Evolutionary conservation across 2,113 vertebrate genomes (phyloP).

Genomic region (Alethe diademata): DNA sequence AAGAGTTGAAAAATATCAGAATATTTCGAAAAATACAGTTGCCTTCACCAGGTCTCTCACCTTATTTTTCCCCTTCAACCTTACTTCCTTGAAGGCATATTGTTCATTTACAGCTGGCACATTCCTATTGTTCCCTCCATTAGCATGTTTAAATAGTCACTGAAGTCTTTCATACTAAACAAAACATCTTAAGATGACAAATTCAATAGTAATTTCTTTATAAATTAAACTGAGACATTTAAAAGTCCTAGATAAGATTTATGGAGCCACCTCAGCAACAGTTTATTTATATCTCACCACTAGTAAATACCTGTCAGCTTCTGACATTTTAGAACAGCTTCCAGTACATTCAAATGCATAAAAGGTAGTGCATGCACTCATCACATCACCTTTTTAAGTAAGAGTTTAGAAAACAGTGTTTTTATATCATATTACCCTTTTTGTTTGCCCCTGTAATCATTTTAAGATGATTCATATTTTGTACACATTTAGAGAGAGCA

Average conservation of each 20-base stretch:
- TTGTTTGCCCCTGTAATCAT: background rate
- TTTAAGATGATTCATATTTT: background rate
- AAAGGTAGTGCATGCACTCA: background rate
- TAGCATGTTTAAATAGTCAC: background rate
- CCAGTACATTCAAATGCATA: background rate
- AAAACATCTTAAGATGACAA: background rate
- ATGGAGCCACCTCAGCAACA: background rate
- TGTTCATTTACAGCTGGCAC: background rate
- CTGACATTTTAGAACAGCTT: background rate
- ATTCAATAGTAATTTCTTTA: background rate
- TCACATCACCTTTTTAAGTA: background rate
- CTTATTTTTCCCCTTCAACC: background rate
- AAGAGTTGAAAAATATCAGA: background rate
- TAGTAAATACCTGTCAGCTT: background rate
- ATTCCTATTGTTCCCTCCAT: background rate
- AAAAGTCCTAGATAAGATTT: background rate
- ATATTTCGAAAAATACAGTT: background rate
- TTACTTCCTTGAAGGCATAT: background rate
- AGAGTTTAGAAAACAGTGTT: background rate
- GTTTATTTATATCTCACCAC: background rate
- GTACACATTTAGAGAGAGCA: background rate
- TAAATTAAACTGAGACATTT: background rate
- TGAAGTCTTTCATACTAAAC: background rate
- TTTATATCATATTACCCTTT: background rate
- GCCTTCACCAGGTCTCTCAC: background rate